These are phyloP conservation scores for Microctonus aethiopoides DNA, from an alignment of 2,888 invertebrate species.

Conservation along the genomic window DNA sequence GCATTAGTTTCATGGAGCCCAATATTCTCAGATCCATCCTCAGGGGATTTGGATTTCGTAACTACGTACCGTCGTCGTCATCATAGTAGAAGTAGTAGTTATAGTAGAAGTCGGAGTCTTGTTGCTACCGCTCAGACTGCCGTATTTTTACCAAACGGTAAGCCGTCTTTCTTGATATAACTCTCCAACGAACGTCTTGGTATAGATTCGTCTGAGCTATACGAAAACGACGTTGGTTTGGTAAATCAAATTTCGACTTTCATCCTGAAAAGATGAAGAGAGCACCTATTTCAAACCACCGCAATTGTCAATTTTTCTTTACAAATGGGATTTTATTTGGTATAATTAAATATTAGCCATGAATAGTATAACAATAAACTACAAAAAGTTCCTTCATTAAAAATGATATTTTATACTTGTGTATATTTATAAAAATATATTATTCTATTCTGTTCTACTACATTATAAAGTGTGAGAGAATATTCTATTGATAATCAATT, in stretches of 20 bases:
- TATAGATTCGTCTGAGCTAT: neutral
- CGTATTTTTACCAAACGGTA: conserved; percentile 6
- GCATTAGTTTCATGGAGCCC: conserved; percentile 31
- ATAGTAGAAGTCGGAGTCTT: neutral
- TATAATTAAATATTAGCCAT: neutral
- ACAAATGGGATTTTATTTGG: neutral
- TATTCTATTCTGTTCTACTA: too few species aligned
- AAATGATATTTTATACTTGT: too few species aligned
- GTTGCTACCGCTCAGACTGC: conserved; percentile 6
- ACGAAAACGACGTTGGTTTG: neutral
- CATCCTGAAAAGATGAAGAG: neutral
- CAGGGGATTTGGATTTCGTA: conserved; percentile 19
- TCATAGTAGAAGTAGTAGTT: too few species aligned
- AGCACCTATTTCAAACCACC: conserved; percentile 7
- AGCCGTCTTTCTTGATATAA: neutral
- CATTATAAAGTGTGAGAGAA: neutral
- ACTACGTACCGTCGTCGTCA: neutral
- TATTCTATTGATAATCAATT: neutral
- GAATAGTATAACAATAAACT: neutral
- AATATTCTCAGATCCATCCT: conserved; percentile 22
- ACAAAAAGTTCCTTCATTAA: neutral
- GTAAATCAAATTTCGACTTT: conserved; percentile 15
- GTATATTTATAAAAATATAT: too few species aligned
- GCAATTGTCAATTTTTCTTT: neutral
- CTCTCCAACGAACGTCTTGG: neutral